Evolutionary conservation across 2,113 vertebrate species (phyloP).

Genomic region (Paraplagusia blochii): DNA sequence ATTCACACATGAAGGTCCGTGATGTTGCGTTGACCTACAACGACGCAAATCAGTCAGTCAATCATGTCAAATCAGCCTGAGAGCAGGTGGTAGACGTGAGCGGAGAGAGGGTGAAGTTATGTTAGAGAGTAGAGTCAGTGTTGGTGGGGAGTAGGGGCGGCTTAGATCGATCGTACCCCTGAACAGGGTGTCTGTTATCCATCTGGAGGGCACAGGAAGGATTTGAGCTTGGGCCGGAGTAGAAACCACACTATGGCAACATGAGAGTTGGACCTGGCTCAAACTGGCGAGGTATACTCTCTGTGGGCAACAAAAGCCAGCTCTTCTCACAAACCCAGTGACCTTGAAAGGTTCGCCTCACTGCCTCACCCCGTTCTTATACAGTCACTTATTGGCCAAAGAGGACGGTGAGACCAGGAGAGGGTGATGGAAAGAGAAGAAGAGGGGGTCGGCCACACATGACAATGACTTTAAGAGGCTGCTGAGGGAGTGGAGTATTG

Average conservation of each 20-base stretch:
- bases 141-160: constrained; percentile 2
- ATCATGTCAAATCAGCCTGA: background rate
- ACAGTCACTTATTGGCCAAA: constrained; percentile 60
- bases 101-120: constrained; percentile 9
- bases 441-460: constrained; percentile 28
- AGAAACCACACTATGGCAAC: constrained; percentile 48
- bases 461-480: constrained; percentile 60
- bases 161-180: constrained; percentile 37
- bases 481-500: constrained; percentile 52
- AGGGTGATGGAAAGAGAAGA: constrained; percentile 41
- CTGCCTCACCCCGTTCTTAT: constrained; percentile 54
- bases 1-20: too few relatives aligned
- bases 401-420: constrained; percentile 15
- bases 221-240: constrained; percentile 47
- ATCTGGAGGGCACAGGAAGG: constrained; percentile 63
- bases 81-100: background rate
- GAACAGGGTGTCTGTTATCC: constrained; percentile 49
- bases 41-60: background rate
- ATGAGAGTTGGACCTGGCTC: constrained; percentile 57
- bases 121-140: constrained; percentile 7
- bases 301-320: constrained; percentile 60
- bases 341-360: constrained; percentile 50
- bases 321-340: constrained; percentile 66
- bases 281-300: constrained; percentile 60
- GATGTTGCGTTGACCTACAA: too few relatives aligned